Evolutionary conservation across 2,888 invertebrate genomes (phyloP).

Genomic region (Sinodicranocentrus sp.): DNA sequence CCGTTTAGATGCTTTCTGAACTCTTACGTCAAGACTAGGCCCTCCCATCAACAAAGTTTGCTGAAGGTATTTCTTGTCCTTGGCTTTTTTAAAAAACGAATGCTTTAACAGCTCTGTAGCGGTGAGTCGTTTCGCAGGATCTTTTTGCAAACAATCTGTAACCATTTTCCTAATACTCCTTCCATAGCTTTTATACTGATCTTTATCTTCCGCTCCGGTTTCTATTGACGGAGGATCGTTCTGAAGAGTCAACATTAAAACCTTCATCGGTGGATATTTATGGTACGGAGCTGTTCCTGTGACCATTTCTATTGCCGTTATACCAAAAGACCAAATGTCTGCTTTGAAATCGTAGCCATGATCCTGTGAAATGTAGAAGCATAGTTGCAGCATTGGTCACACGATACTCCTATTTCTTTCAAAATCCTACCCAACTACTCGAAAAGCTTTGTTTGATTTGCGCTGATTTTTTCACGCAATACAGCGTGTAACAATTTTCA

Average conservation of each 20-base stretch:
- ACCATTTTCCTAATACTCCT: slow-evolving; percentile 99
- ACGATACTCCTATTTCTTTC: too few species aligned
- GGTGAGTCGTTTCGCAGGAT: slow-evolving; percentile 91
- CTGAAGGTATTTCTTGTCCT: slow-evolving; percentile 92
- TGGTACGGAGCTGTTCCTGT: slow-evolving; percentile 99
- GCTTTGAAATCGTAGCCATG: slow-evolving; percentile 99
- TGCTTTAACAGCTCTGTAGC: slow-evolving; percentile 97
- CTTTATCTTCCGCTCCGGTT: slow-evolving; percentile 96
- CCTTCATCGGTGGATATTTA: slow-evolving; percentile 99
- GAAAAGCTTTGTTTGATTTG: too few species aligned
- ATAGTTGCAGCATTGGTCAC: too few species aligned
- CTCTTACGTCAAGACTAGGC: slow-evolving; percentile 92
- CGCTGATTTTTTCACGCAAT: too few species aligned
- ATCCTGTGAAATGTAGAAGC: slow-evolving; percentile 82
- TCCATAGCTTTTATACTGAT: slow-evolving; percentile 98
- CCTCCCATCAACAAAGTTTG: slow-evolving; percentile 91
- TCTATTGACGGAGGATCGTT: slow-evolving; percentile 98
- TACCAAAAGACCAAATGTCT: slow-evolving; percentile 95
- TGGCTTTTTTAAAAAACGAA: slow-evolving; percentile 98
- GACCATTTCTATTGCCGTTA: slow-evolving; percentile 99
- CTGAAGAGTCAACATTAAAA: slow-evolving; percentile 97
- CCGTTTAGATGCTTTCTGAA: slow-evolving; percentile 90
- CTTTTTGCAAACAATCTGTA: slow-evolving; percentile 96
- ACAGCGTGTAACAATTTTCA: too few species aligned
- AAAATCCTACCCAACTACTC: too few species aligned